Evolutionary conservation across 2,113 vertebrate genomes (phyloP), one percentile per base, ranked within the genome.

Genomic region (Nettapus auritus): DNA sequence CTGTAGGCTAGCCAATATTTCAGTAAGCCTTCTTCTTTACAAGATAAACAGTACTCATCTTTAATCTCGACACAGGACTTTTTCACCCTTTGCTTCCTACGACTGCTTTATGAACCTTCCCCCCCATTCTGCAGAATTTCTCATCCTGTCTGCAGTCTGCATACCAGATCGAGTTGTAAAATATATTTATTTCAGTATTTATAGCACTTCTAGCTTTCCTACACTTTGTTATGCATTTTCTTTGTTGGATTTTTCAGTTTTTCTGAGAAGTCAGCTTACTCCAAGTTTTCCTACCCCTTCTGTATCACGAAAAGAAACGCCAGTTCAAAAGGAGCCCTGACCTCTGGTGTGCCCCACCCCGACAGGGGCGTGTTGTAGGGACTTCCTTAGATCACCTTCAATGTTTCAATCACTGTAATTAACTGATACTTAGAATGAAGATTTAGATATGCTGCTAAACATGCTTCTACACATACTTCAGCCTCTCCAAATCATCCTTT

Each of bases 331-430:
- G 22, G 9, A 56, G 79, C 79, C 64, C 70, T 76, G 75, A 5
- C 13, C 12, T 2, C 0, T 0, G 4, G 4, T 7, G 69, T 60
- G 62, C 9, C 79, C 40, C 6, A 0, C 3, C 59, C 46, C 15
- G 59, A 33, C 5, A 0, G 0, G 55, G 31, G 12, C 33, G 21
- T 0, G 9, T 17, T 22, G 4, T 19, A 38, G 80, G 7, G 3
- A 75, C 7, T 23, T 9, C 74, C 74, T 16, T 2, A 53, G 31
- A 19, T 46, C 70, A 22, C 59, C 86, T 40, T 36, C 69, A 15
- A 48, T 13, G 29, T 29, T 85, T 60, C 11, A 68, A 60, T 64
- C 62, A 22, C 2, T 13, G 3, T 42, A 33, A 90, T 78, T 67
- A 48, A 52, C 40, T 34, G 48, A 33, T 13, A 9, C 6, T 14